These are phyloP conservation scores for Zaprionus africanus DNA, from an alignment of 1,140 invertebrate genomes.

Conservation along the genomic window DNA sequence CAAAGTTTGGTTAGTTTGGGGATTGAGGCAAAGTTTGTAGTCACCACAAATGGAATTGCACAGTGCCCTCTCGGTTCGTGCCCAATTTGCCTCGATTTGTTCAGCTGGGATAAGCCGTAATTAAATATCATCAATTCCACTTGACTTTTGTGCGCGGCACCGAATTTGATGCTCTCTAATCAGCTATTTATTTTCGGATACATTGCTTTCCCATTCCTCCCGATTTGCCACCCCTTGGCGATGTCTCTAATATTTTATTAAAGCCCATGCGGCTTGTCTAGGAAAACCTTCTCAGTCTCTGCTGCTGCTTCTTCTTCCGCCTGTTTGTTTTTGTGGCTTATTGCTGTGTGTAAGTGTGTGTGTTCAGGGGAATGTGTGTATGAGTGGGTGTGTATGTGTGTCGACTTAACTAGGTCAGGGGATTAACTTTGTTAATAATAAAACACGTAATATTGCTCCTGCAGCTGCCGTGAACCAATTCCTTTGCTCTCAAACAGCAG, in stretches of 20 bases:
- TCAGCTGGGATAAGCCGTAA: constrained; percentile 26
- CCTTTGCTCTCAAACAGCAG: constrained; percentile 37
- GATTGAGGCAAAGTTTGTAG: not conserved
- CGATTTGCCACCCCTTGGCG: not conserved
- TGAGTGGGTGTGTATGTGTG: constrained; percentile 33
- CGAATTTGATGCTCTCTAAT: constrained; percentile 44
- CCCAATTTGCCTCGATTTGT: constrained; percentile 15
- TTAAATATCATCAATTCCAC: constrained; percentile 52
- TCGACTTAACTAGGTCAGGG: constrained; percentile 65
- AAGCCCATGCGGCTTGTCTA: constrained; percentile 40
- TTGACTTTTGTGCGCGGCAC: constrained; percentile 31
- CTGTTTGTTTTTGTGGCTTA: constrained; percentile 10
- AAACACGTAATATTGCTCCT: constrained; percentile 69
- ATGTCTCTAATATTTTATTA: constrained; percentile 55
- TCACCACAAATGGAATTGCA: constrained; percentile 3
- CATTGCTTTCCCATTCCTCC: not conserved
- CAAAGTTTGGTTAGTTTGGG: constrained; percentile 7
- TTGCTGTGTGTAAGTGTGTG: not conserved
- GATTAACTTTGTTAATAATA: constrained; percentile 72
- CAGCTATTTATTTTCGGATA: constrained; percentile 54
- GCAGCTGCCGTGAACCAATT: constrained; percentile 54
- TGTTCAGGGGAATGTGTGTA: not conserved
- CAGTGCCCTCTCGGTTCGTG: not conserved
- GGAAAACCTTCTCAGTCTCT: constrained; percentile 11
- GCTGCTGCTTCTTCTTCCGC: not conserved